phyloP scores from a whole-genome alignment of 2,797 vertebrate genomes.

The Esox masquinongy region DNA sequence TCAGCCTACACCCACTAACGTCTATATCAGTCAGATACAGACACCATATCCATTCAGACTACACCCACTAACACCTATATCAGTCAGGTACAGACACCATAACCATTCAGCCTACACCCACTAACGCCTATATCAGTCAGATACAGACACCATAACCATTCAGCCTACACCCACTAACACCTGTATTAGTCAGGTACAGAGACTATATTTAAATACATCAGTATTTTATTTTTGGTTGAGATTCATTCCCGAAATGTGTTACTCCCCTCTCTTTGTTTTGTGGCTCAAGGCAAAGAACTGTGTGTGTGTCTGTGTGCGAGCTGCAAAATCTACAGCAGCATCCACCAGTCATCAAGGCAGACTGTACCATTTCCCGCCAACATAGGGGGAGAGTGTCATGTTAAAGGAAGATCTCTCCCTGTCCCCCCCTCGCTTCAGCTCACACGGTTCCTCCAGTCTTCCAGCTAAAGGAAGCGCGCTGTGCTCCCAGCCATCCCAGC shows the following conservation, averaged over 20 bases:
- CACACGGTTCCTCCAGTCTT: conserved; percentile 73
- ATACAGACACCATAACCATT: no score
- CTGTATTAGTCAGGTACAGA: neutral
- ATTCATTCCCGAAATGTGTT: neutral
- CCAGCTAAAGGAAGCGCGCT: conserved; percentile 67
- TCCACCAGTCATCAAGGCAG: conserved; percentile 69
- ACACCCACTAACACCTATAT: no score
- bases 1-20: no score
- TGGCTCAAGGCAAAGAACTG: conserved; percentile 5
- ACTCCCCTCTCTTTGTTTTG: neutral
- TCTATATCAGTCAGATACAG: no score
- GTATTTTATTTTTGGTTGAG: no score
- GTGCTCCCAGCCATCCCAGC: conserved; percentile 69
- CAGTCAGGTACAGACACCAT: no score
- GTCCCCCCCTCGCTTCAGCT: conserved; percentile 44
- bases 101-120: no score
- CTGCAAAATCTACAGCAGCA: conserved; percentile 55
- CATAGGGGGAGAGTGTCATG: conserved; percentile 59
- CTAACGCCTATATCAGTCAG: no score
- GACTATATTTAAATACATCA: no score
- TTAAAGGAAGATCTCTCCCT: conserved; percentile 48
- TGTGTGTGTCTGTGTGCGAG: conserved; percentile 44
- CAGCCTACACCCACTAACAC: no score
- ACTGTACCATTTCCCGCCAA: conserved; percentile 79
- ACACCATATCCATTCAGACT: no score